Evolutionary conservation across 35 echinoderm and acorn worm species (phyloP).

Genomic region (Heliocidaris erythrogramma): DNA sequence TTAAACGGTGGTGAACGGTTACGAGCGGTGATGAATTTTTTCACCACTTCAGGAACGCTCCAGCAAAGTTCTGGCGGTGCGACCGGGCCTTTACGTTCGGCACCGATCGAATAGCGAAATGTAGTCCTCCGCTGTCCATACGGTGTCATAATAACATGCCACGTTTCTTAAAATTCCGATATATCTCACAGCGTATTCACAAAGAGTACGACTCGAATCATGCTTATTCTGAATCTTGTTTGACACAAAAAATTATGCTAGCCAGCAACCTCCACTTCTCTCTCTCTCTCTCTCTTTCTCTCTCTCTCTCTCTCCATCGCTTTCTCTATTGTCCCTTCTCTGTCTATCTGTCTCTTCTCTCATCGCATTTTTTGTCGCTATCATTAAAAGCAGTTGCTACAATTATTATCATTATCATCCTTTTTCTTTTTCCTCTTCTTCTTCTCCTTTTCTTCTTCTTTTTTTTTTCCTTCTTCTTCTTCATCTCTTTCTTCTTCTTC

Average conservation of each 20-base stretch:
- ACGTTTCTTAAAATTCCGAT: too few relatives aligned
- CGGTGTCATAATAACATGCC: too few relatives aligned
- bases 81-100: neutral
- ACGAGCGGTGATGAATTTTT: slow-evolving; percentile 33
- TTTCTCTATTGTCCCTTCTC: too few relatives aligned
- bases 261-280: too few relatives aligned
- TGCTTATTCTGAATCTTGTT: too few relatives aligned
- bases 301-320: too few relatives aligned
- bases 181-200: too few relatives aligned
- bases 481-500: neutral
- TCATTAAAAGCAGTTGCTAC: neutral
- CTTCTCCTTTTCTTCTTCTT: neutral
- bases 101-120: too few relatives aligned
- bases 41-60: neutral
- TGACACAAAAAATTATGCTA: too few relatives aligned
- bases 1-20: slow-evolving; percentile 37
- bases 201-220: too few relatives aligned
- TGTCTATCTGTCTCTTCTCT: neutral
- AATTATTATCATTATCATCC: neutral
- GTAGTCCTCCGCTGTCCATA: too few relatives aligned
- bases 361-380: neutral
- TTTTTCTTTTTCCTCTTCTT: neutral
- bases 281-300: too few relatives aligned
- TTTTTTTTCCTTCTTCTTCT: neutral
- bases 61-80: neutral